Evolutionary conservation across 2,113 vertebrate species (phyloP), one percentile per base, ranked within the genome.

Genomic region (Ariopsis seemanni): DNA sequence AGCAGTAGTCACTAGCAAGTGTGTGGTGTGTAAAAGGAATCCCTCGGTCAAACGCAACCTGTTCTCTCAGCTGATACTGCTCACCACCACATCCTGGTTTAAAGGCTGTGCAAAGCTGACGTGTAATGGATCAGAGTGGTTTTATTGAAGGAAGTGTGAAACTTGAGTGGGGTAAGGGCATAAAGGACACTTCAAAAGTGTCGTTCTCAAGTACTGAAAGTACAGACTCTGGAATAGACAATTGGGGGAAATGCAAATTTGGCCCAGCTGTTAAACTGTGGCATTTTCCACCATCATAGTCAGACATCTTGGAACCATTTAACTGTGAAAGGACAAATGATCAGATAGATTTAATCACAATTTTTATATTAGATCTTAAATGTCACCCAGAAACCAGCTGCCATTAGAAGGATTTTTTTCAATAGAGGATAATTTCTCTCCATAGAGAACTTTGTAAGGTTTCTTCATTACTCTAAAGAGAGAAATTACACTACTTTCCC

Each of bases 1-100:
- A 71, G 52, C 20, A 55, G 48, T 10, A 30, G 9, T 74, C 27
- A 72, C 69, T 57, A 52, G 12, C 20, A 42, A 48, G 53, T 85
- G 71, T 52, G n/a, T 60, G 80, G 18, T 81, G 65, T 81, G 82
- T 75, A 75, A 67, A 75, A 74, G 75, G 62, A 34, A n/a, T 42
- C 77, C 63, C 77, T 72, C 57, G 63, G 20, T 48, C 5, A 69
- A 85, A 65, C 18, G 48, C 75, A 82, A 34, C 50, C 57, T 82
- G 77, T 42, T 82, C 78, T 52, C 72, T 84, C 85, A 53, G 57
- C 20, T 84, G 34, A 71, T 52, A 3, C 53, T 62, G 50, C 67
- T 63, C 25, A 65, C 53, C 77, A 72, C 58, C 8, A 53, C 50
- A 25, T 83, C 52, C 60, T 63, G 62, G 58, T 17, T 42, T 14